phyloP scores from a whole-genome alignment of 2,888 invertebrate genomes.

The Leucania comma region DNA sequence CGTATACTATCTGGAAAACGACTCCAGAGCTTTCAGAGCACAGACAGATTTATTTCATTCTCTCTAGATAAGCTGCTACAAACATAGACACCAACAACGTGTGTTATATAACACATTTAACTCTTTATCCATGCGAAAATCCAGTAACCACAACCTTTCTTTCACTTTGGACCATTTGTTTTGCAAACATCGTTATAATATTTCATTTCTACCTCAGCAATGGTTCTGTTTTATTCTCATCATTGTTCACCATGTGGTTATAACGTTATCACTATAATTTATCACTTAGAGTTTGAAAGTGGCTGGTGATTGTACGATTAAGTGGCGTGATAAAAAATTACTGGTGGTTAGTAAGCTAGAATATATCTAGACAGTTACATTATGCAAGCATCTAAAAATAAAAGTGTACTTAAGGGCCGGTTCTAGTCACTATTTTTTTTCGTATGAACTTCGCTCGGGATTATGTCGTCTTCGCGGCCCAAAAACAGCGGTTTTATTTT shows the following conservation, averaged over 20 bases:
- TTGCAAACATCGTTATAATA: constrained; percentile 32
- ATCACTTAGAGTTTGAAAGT: constrained; percentile 35
- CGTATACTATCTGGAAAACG: neutral
- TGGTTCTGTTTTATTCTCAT: constrained; percentile 39
- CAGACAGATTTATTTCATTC: constrained; percentile 1
- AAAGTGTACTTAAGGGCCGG: neutral
- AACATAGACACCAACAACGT: constrained; percentile 13
- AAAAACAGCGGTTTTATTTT: too few species aligned
- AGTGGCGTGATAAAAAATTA: constrained; percentile 28
- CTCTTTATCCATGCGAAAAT: constrained; percentile 32
- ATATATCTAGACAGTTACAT: neutral
- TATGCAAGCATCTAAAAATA: neutral
- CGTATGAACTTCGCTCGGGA: too few species aligned
- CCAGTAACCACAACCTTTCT: constrained; percentile 4
- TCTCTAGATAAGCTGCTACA: constrained; percentile 4
- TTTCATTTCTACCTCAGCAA: constrained; percentile 19
- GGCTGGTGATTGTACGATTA: constrained; percentile 28
- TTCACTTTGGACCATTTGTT: constrained; percentile 45
- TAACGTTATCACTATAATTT: constrained; percentile 42
- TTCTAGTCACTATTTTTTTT: too few species aligned
- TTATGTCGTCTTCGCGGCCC: too few species aligned
- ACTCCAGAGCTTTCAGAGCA: neutral
- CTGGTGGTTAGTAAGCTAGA: neutral
- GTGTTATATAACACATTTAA: constrained; percentile 21
- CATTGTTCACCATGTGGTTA: constrained; percentile 36